A percentile compares a stretch with the other conserved stretches of the same genome.
These are phyloP conservation scores for Rafetus swinhoei DNA, from an alignment of 2,113 vertebrate species.

Conservation along the genomic window DNA sequence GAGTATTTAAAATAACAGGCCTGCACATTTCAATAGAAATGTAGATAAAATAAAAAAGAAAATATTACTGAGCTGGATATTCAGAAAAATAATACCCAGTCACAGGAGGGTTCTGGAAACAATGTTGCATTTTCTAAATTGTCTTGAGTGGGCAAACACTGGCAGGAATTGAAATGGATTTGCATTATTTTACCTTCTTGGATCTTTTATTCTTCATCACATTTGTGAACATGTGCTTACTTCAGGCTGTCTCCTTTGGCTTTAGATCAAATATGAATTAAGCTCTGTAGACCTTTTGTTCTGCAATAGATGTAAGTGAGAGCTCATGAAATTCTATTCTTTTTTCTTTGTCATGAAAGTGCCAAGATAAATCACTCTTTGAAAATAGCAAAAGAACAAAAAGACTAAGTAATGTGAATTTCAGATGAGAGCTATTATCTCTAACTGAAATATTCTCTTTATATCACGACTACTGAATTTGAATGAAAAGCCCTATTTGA, in stretches of 20 bases:
- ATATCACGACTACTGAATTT: not conserved
- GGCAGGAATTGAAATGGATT: not conserved
- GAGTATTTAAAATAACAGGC: not conserved
- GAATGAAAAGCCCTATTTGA: not conserved
- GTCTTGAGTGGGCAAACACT: not conserved
- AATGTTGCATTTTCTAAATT: not conserved
- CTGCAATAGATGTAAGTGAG: not conserved
- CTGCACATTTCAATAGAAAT: not conserved
- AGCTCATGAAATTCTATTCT: rapidly evolving
- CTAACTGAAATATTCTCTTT: not conserved
- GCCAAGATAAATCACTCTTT: not conserved
- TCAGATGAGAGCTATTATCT: not conserved
- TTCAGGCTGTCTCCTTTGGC: not conserved
- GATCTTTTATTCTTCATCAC: not conserved
- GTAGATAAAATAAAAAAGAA: not conserved
- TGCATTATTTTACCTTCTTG: not conserved
- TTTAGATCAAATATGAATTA: not conserved
- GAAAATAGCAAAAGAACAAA: not conserved
- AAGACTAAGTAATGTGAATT: not conserved
- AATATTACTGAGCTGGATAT: not conserved
- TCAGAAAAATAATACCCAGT: not conserved
- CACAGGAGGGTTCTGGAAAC: not conserved
- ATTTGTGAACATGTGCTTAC: not conserved
- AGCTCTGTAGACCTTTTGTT: not conserved
- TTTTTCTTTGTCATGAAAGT: not conserved